These are phyloP conservation scores for Clitarchus hookeri DNA, from an alignment of 2,888 invertebrate genomes.

Conservation along the genomic window DNA sequence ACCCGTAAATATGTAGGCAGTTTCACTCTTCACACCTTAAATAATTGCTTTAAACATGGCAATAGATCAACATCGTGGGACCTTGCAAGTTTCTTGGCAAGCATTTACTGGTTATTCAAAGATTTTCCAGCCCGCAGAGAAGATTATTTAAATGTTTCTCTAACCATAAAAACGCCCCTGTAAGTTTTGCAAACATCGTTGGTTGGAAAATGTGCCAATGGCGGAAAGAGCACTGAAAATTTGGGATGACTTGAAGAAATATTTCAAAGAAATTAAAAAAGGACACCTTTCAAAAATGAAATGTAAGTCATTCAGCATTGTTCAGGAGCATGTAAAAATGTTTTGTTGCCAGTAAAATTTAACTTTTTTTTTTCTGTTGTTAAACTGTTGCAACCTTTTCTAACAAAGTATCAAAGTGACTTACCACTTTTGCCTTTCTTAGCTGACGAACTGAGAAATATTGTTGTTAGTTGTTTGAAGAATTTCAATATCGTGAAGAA, in stretches of 20 bases:
- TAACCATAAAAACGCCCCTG: neutral
- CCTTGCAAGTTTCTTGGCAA: neutral
- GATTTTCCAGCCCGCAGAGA: neutral
- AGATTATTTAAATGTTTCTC: neutral
- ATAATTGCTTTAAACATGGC: neutral
- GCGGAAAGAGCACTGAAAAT: neutral
- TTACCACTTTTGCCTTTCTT: too few species aligned
- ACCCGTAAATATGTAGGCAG: neutral
- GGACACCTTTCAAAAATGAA: neutral
- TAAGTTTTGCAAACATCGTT: conserved; percentile 2
- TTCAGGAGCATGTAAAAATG: too few species aligned
- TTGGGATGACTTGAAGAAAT: conserved; percentile 23
- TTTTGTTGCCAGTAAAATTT: too few species aligned
- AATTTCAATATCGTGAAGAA: too few species aligned
- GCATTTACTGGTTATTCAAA: conserved; percentile 21
- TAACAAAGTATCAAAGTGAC: too few species aligned
- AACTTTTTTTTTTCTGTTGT: too few species aligned
- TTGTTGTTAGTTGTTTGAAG: too few species aligned
- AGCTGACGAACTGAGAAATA: too few species aligned
- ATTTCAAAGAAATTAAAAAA: neutral
- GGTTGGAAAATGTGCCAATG: neutral
- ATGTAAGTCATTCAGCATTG: too few species aligned
- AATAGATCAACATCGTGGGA: neutral
- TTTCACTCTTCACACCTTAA: neutral
- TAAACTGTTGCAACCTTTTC: too few species aligned